phyloP scores from a whole-genome alignment of 2,113 vertebrate genomes.

The Anoura caudifer region DNA sequence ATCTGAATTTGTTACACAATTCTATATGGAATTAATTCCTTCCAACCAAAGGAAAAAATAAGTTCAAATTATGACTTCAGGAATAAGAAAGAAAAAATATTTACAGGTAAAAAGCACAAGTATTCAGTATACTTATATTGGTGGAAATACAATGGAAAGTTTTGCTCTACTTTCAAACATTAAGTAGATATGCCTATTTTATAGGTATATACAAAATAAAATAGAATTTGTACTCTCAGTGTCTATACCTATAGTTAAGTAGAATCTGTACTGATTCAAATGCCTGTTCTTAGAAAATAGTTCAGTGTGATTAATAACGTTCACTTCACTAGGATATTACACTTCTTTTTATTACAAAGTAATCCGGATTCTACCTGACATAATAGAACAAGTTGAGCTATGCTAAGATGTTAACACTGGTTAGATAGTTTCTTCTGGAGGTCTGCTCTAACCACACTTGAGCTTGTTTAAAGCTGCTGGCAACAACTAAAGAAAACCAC shows the following conservation, averaged over 20 bases:
- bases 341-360: neutral
- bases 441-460: neutral
- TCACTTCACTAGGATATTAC: neutral
- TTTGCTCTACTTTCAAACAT: neutral
- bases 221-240: neutral
- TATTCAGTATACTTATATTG: neutral
- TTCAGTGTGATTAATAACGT: neutral
- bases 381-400: slow-evolving; percentile 25
- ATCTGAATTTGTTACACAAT: neutral
- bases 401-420: neutral
- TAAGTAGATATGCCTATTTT: neutral
- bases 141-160: neutral
- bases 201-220: neutral
- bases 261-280: neutral
- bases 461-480: neutral
- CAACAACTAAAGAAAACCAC: neutral
- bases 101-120: neutral
- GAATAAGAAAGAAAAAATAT: neutral
- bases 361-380: neutral
- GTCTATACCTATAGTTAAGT: neutral
- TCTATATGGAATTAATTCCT: neutral
- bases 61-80: neutral
- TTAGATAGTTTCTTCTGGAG: neutral
- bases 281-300: neutral
- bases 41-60: neutral